Base-by-base conservation (phyloP, 1,140 invertebrate genomes). In the Callitettix versicolor region DNA sequence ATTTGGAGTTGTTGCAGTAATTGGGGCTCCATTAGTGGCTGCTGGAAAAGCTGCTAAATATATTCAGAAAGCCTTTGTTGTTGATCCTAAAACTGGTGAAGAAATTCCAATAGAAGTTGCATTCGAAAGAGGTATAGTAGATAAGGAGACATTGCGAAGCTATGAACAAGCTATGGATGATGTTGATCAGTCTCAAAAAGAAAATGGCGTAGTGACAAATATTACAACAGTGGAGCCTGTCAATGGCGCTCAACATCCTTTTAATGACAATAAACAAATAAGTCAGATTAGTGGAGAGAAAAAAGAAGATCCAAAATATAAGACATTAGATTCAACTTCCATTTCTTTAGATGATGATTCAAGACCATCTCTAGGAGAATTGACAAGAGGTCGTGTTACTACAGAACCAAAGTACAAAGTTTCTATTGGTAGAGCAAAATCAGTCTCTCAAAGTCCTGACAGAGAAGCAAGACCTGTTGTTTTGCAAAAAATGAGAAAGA, bases 41-140 rank as follows among this genome's bases (percentile, higher is more conserved):
- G 71, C 76, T 4, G 72, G 73, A 62, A 79, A 76, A 67, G 71
- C 79, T 2, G 69, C 71, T 38, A 70, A 71, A 12, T 61, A 71
- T 33, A 64, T 72, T 33, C 70, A 68, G 14, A 66, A 74, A 17
- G 74, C 75, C 20, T 81, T 85, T 73, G 78, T 91, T 14, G 73
- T 79, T 49, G 87, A 92, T 73, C 87, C 88, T 55, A 30, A 46
- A 46, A 88, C 85, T 11, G 85, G 85, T 11, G 77, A 84, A 65
- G 79, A 82, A 65, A 70, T 90, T 34, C 80, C 84, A 1, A 76
- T 86, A 61, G 80, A 90, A 69, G 83, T 88, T 36, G 89, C 89
- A 22, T 77, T 89, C 40, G 79, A 88, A 68, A 72, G 82, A 55
- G 88, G 87, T 2, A 70, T 91, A 22, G 80, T 76, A 6, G 80